Evolutionary conservation across 2,113 vertebrate species (phyloP).

Genomic region (Anhinga rufa): DNA sequence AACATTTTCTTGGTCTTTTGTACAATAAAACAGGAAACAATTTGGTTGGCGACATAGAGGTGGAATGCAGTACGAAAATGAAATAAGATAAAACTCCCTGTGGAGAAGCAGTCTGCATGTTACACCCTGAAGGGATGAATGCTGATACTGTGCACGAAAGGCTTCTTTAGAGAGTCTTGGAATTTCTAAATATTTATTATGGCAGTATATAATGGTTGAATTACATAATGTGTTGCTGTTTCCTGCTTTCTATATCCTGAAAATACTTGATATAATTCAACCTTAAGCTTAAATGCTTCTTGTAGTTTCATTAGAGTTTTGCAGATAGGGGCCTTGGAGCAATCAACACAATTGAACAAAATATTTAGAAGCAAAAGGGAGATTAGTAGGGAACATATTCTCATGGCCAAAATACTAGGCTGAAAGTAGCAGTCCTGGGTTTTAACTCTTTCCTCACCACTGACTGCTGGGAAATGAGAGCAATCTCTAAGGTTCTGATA

Average conservation of each 20-base stretch:
- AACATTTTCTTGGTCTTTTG: constrained; percentile 57
- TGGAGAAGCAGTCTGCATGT: constrained; percentile 48
- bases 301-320: constrained; percentile 24
- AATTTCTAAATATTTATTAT: constrained; percentile 76
- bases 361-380: constrained; percentile 2
- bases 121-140: constrained; percentile 68
- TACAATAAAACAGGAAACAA: constrained; percentile 70
- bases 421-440: background rate
- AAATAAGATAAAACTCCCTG: constrained; percentile 70
- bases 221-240: constrained; percentile 67
- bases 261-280: constrained; percentile 63
- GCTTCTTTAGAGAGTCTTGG: constrained; percentile 62
- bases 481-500: background rate
- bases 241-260: constrained; percentile 65
- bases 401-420: background rate
- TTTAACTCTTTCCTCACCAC: background rate
- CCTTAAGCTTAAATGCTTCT: constrained; percentile 27
- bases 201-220: constrained; percentile 64
- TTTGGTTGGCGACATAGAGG: constrained; percentile 68
- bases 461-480: background rate
- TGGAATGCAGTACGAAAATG: constrained; percentile 66
- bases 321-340: constrained; percentile 25
- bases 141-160: constrained; percentile 65
- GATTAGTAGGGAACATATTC: background rate
- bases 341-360: constrained; percentile 37